phyloP scores from a whole-genome alignment of 2,888 invertebrate genomes.

The Xanthorhoe designata region DNA sequence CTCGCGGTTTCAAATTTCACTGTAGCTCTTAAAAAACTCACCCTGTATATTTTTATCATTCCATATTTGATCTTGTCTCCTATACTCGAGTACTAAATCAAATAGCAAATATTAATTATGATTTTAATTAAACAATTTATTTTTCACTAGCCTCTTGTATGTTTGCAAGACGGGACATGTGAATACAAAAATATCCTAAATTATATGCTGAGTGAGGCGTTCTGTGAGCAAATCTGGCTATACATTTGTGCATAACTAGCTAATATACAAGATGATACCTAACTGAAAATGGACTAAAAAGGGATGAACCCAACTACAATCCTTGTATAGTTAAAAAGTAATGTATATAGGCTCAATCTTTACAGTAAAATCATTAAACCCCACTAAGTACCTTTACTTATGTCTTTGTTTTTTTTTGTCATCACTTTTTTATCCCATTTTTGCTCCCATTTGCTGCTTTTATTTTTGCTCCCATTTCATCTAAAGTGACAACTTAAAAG shows the following conservation, averaged over 20 bases:
- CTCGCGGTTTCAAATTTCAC: too few relatives aligned
- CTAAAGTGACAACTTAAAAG: neutral
- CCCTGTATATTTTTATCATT: neutral
- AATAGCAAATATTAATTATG: constrained; percentile 1
- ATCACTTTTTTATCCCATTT: too few relatives aligned
- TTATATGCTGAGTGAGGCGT: constrained; percentile 4
- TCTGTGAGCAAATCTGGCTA: neutral
- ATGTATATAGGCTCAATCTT: neutral
- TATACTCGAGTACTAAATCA: constrained; percentile 12
- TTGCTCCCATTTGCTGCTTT: too few relatives aligned
- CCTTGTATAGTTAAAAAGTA: neutral
- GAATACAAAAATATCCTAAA: constrained; percentile 42
- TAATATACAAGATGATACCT: too few relatives aligned
- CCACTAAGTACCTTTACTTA: too few relatives aligned
- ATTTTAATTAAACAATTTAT: constrained; percentile 35
- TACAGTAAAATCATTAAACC: neutral
- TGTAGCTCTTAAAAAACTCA: constrained; percentile 4
- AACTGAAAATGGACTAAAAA: too few relatives aligned
- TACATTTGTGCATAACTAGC: neutral
- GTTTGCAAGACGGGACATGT: constrained; percentile 51
- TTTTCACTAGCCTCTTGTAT: constrained; percentile 58
- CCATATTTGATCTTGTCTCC: constrained; percentile 3
- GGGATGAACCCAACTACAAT: too few relatives aligned
- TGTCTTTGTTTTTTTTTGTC: too few relatives aligned
- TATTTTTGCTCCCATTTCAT: too few relatives aligned